Evolutionary conservation across 2,888 invertebrate genomes (phyloP), one percentile per base, ranked within the genome.

Genomic region (Arge pagana): DNA sequence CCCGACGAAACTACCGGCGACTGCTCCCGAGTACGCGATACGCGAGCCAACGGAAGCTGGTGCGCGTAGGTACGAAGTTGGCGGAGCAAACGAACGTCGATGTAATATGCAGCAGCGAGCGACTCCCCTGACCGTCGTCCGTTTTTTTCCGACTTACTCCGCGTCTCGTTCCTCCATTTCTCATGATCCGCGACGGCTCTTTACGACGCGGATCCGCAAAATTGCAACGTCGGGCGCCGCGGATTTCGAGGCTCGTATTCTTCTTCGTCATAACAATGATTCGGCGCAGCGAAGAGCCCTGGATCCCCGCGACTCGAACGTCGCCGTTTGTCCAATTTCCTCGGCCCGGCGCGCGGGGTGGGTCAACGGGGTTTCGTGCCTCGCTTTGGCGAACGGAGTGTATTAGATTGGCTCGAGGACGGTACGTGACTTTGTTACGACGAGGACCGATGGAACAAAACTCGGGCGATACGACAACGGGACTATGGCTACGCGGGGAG

Each of bases 351-450:
- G 19, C 3, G 11, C 53, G 40, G 19, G n/a, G n/a, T n/a, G n/a
- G n/a, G n/a, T n/a, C n/a, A n/a, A n/a, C n/a, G n/a, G n/a, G n/a
- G n/a, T n/a, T n/a, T n/a, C n/a, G n/a, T n/a, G n/a, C n/a, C n/a
- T n/a, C 28, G n/a, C 28, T n/a, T n/a, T n/a, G 10, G 28, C n/a
- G 28, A 31, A 16, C 18, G 18, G 57, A 61, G 60, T 67, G 63
- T 74, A 74, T 73, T 74, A 74, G 72, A 76, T 76, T 72, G 72
- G 71, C 73, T 70, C 63, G 63, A 62, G 62, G 69, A 24, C 13
- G 16, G 72, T 74, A 75, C 75, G 75, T 76, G 76, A 76, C 73
- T 71, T 72, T 72, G 72, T 70, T 66, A n/a, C n/a, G n/a, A n/a
- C 57, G 63, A 66, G 65, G 74, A 73, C n/a, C n/a, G n/a, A n/a